A percentile compares a stretch with the other conserved stretches of the same genome.
Conservation (phyloP, 2,797 vertebrate species). For the Propithecus deckenii region DNA sequence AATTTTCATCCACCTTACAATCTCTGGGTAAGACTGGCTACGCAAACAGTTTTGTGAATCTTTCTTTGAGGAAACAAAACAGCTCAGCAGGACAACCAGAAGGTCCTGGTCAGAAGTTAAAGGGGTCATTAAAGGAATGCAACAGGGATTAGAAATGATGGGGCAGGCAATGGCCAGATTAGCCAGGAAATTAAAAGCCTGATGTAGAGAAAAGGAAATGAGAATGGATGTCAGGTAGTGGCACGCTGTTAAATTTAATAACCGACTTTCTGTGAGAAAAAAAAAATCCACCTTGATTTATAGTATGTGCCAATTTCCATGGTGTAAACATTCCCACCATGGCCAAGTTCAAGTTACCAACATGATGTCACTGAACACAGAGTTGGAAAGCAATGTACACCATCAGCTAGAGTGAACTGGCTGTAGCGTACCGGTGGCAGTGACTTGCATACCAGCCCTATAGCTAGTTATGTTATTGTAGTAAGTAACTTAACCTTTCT, state of each 20-base stretch:
- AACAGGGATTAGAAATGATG: background rate
- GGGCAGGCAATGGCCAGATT: background rate
- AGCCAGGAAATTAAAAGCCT: constrained; percentile 37
- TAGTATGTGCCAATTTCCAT: background rate
- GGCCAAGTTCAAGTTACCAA: background rate
- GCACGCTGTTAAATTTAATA: background rate
- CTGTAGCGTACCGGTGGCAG: background rate
- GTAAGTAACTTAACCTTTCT: background rate
- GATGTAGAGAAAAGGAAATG: constrained; percentile 40
- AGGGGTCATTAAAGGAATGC: constrained; percentile 1
- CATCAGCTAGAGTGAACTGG: background rate
- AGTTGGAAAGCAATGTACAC: background rate
- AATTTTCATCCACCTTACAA: constrained; percentile 32
- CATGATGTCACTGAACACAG: background rate
- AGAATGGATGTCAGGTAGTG: background rate
- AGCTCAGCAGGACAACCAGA: constrained; percentile 33
- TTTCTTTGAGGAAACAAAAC: constrained; percentile 22
- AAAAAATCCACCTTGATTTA: background rate
- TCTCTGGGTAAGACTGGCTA: background rate
- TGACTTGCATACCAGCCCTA: background rate
- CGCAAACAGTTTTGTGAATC: background rate
- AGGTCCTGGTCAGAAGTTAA: constrained; percentile 30
- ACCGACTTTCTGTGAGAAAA: background rate
- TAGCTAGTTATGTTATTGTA: background rate
- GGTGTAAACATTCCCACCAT: background rate